Base-by-base conservation (phyloP, 1,140 invertebrate genomes). In the Aphelinus atriplicis region DNA sequence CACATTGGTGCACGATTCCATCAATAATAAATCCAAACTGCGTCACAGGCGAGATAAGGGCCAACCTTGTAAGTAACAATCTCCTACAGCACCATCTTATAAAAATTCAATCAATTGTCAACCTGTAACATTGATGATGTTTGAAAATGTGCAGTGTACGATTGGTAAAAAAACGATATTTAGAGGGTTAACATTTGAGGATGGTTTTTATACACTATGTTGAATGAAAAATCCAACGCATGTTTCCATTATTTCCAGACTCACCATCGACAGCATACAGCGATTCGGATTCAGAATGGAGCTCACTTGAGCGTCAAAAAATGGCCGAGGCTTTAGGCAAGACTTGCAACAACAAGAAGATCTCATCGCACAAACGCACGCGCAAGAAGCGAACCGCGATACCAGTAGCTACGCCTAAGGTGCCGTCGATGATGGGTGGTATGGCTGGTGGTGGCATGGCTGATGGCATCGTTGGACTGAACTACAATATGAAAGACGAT, bases 261-360 rank as follows among this genome's bases (percentile, higher is more conserved):
- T 76, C 75, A 3, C 75, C 75, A 51, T 77, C 78, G 81, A 48
- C 82, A 93, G 93, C 93, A 62, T 94, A 94, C 84, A 95, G 93
- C 47, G 95, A 96, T 84, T 95, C 94, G 42, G 95, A 96, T 83
- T 96, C 94, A 79, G 96, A 96, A 71, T 94, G 93, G 86, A 95
- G 94, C 81, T 95, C 94, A 60, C 85, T 93, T 61, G 95, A 95
- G 82, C 88, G 93, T 73, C 89, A 93, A 77, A 86, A 90, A 80
- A 91, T 91, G 77, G 91, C 91, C 56, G 93, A 93, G 76, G 89
- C 90, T 3, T 89, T 92, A 76, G 87, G 88, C 26, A 92, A 93
- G 83, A 90, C 90, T 45, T 71, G 71, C 26, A 93, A 90, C 79
- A 93, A 90, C 79, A 91, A 92, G 77, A 95, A 93, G 81, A 89